Evolutionary conservation across 2,888 invertebrate genomes (phyloP).

Genomic region (Caenorhabditis zanzibari): DNA sequence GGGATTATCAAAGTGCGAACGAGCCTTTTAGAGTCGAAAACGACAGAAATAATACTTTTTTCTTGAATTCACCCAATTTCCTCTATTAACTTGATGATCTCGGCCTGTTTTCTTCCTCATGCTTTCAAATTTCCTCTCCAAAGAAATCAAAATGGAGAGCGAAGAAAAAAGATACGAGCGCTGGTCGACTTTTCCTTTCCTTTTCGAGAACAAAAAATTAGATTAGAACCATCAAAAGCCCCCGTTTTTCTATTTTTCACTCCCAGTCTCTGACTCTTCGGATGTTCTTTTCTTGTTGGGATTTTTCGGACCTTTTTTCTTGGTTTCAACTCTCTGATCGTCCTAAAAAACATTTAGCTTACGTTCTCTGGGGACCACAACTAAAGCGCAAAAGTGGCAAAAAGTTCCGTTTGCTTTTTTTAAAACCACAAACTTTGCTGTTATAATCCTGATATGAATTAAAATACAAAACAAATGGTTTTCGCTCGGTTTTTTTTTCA

Average conservation of each 20-base stretch:
- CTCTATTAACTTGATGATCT: constrained; percentile 16
- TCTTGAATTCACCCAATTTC: constrained; percentile 10
- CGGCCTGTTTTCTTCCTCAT: constrained; percentile 1
- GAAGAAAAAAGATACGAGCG: background rate
- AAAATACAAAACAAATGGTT: constrained; percentile 29
- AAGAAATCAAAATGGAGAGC: constrained; percentile 14
- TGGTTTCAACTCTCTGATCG: background rate
- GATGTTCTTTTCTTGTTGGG: background rate
- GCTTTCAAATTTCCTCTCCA: constrained; percentile 24
- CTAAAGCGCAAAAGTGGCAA: constrained; percentile 22
- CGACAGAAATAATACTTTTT: background rate
- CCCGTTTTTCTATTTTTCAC: constrained; percentile 3
- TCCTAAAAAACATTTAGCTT: constrained; percentile 17
- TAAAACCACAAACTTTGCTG: constrained; percentile 13
- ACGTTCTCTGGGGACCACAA: constrained; percentile 12
- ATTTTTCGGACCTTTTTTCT: background rate
- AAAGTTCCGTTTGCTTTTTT: constrained; percentile 33
- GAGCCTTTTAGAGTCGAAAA: too few species aligned
- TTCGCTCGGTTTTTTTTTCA: constrained; percentile 6
- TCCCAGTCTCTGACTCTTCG: background rate
- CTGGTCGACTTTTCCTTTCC: constrained; percentile 9
- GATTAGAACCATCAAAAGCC: constrained; percentile 37
- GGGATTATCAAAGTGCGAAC: background rate
- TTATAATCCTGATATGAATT: constrained; percentile 48
- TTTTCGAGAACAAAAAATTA: constrained; percentile 21